Base-by-base conservation (phyloP, 1,140 invertebrate genomes). In the Vollenhovia emeryi region DNA sequence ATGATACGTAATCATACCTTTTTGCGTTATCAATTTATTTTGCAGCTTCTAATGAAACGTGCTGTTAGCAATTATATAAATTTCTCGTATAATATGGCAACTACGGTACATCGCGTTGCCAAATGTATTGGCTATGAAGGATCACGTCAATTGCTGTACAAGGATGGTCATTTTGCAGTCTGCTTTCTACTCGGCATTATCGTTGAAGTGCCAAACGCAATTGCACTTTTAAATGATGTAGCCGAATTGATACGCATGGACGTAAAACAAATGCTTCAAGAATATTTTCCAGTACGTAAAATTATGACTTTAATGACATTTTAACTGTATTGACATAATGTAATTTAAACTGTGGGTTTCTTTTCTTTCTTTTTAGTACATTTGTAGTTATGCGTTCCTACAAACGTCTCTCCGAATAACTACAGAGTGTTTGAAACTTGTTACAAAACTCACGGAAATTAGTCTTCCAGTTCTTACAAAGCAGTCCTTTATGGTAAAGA, bases 51-150 rank as follows among this genome's bases (percentile, higher is more conserved):
- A 50, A 96, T 96, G 74, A 93, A 96, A 30, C 95, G 97, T 84
- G 95, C 95, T 0, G 95, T 96, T 43, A 94, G 94, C 45, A 96
- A 96, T 86, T 95, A 96, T 69, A 92, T 96, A 92, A 84, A 95
- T 95, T 89, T 89, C 69, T 89, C 88, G 3, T 94, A 95, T 87
- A 92, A 94, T 87, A 91, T 96, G 90, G 85, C 92, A 84, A 92
- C 95, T 79, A 92, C 96, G 55, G 68, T 96, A 83, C 94, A 96
- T 91, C 88, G 95, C 84, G 86, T 95, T 6, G 94, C 95, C 0
- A 95, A 95, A 84, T 96, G 96, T 33, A 96, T 97, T 74, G 96
- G 96, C 15, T 97, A 95, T 87, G 94, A 95, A 62, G 95, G 94
- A 55, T 93, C 96, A 9, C 95, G 96, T 88, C 95, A 96, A 89